Percentiles rank a stretch among this genome's conserved stretches.
Evolutionary conservation across 2,888 invertebrate species (phyloP).

Genomic region (Euzetes globulus): DNA sequence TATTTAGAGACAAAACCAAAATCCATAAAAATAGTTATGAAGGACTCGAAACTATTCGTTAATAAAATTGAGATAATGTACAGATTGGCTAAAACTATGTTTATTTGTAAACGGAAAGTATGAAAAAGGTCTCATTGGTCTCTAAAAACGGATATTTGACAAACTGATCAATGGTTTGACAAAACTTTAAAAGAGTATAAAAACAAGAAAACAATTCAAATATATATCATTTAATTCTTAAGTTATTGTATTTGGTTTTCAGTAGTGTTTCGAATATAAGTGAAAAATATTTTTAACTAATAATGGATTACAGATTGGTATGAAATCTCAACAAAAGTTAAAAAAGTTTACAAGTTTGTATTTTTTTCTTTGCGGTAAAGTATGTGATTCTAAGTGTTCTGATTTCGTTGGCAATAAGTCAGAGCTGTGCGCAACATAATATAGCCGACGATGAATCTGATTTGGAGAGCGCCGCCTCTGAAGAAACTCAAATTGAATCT

Average conservation of each 20-base stretch:
- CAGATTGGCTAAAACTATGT: too few species aligned
- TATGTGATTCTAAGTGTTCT: neutral
- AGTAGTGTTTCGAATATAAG: neutral
- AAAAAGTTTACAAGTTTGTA: neutral
- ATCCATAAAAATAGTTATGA: too few species aligned
- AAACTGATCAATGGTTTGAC: neutral
- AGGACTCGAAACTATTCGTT: too few species aligned
- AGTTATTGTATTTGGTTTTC: neutral
- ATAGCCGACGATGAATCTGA: neutral
- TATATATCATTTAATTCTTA: neutral
- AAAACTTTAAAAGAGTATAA: neutral
- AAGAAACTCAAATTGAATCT: constrained; percentile 13
- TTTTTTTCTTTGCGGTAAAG: neutral
- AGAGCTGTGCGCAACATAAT: constrained; percentile 6
- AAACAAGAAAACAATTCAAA: neutral
- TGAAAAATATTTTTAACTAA: neutral
- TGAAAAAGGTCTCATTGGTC: neutral
- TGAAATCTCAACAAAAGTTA: neutral
- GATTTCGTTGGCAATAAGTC: neutral
- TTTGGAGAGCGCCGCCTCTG: neutral
- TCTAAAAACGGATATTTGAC: neutral
- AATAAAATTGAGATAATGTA: too few species aligned
- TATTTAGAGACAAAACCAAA: too few species aligned
- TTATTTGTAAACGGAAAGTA: too few species aligned
- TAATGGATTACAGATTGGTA: constrained; percentile 25